These are phyloP conservation scores for Lepidocyrtoides sp. DNA, from an alignment of 2,888 invertebrate species.

Conservation along the genomic window DNA sequence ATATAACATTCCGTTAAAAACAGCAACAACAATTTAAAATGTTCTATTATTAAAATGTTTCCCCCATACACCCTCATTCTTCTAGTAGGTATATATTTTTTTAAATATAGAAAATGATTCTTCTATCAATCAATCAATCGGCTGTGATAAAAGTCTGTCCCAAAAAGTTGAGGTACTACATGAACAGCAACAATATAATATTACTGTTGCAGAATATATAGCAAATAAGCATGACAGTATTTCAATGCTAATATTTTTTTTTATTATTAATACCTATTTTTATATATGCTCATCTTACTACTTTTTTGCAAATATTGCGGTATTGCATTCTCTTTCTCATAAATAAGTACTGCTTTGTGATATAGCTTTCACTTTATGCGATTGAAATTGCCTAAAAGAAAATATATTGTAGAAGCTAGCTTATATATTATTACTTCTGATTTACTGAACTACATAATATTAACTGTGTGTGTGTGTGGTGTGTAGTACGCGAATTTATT, in stretches of 20 bases:
- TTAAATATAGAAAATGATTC: background rate
- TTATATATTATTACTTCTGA: background rate
- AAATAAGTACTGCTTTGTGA: no score
- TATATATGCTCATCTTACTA: no score
- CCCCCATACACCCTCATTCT: background rate
- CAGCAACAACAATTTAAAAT: constrained; percentile 37
- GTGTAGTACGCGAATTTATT: background rate
- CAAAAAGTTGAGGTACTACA: constrained; percentile 23
- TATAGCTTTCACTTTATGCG: background rate
- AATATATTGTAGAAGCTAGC: background rate
- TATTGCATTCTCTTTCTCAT: no score
- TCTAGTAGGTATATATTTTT: background rate
- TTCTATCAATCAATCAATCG: background rate
- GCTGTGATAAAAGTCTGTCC: background rate
- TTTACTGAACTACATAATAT: no score
- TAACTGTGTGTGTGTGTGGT: no score
- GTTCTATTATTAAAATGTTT: background rate
- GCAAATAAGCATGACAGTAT: background rate
- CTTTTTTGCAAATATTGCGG: no score
- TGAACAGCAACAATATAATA: background rate
- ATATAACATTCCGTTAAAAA: constrained; percentile 34
- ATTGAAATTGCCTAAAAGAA: background rate
- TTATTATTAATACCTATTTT: no score
- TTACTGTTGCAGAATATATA: background rate
- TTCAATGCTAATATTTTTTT: no score